Base-by-base conservation (phyloP, 1,140 invertebrate species). In the Sinonovacula constricta region DNA sequence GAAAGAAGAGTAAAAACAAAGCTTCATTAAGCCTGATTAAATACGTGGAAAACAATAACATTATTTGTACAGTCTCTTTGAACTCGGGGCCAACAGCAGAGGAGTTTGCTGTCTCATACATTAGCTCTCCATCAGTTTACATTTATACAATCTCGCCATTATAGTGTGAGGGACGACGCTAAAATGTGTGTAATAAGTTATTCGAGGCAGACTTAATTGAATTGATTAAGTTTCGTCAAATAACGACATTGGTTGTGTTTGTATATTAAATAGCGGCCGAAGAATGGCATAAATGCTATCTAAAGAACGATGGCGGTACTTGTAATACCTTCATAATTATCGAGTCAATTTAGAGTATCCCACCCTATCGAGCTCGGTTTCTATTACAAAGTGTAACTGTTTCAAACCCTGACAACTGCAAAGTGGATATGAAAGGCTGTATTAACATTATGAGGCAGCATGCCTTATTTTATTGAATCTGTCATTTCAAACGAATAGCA, bases 191-290 rank as follows among this genome's bases (percentile, higher is more conserved):
- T 53, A 79, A 76, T 82, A 82, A 69, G 51, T 76, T 66, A 74
- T 54, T 45, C 33, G 70, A 45, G 62, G 36, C 70, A 57, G 72
- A 77, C 71, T 76, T 65, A 80, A 66, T 78, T 60, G 68, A 77
- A 83, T 78, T 83, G 79, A 80, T 83, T 83, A 70, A 71, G 54
- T 68, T 72, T 80, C 72, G 62, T 36, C 51, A 77, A 77, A 78
- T 78, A 80, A 49, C 59, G 68, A 74, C 69, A 79, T 74, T 72
- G 72, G 78, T 75, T 30, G 18, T 31, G 34, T 67, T 59, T 63
- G 49, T 79, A 74, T 79, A 74, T 75, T 74, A 63, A 74, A 79
- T 54, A 30, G 74, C 51, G 34, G 51, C 53, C 3, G 33, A 51
- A 67, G 39, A 51, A 30, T 66, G n/a, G 56, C 39, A 59, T 76